Evolutionary conservation across 2,797 vertebrate species (phyloP).

Genomic region (Botia almorhae): DNA sequence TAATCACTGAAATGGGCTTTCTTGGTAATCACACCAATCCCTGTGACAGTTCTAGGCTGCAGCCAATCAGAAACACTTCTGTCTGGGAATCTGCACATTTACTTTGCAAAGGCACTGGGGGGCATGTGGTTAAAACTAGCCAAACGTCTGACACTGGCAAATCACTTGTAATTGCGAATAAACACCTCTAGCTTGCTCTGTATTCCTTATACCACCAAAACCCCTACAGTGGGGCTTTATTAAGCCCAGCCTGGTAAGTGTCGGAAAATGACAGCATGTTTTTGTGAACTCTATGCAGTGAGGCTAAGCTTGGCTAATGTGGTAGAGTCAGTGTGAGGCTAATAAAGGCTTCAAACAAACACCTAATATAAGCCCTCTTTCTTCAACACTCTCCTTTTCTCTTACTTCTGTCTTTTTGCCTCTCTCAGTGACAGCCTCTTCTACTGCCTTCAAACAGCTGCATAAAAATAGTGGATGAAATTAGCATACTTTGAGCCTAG

Average conservation of each 20-base stretch:
- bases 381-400: not conserved
- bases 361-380: constrained; percentile 18
- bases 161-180: too few relatives aligned
- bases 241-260: constrained; percentile 25
- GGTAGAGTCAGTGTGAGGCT: constrained; percentile 32
- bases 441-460: constrained; percentile 14
- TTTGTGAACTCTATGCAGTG: constrained; percentile 20
- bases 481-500: constrained; percentile 18
- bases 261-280: constrained; percentile 22
- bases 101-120: too few relatives aligned
- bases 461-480: constrained; percentile 25
- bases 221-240: constrained; percentile 43
- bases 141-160: too few relatives aligned
- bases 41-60: too few relatives aligned
- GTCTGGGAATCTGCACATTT: too few relatives aligned
- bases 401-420: not conserved
- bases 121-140: too few relatives aligned
- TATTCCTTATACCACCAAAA: constrained; percentile 28
- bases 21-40: too few relatives aligned
- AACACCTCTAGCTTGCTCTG: too few relatives aligned
- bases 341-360: constrained; percentile 41
- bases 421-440: not conserved
- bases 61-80: too few relatives aligned
- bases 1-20: too few relatives aligned
- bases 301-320: constrained; percentile 38